Percentiles rank a stretch among this genome's conserved stretches.
Conservation (phyloP, 2,888 invertebrate genomes). For the Eudasyphora cyanicolor region DNA sequence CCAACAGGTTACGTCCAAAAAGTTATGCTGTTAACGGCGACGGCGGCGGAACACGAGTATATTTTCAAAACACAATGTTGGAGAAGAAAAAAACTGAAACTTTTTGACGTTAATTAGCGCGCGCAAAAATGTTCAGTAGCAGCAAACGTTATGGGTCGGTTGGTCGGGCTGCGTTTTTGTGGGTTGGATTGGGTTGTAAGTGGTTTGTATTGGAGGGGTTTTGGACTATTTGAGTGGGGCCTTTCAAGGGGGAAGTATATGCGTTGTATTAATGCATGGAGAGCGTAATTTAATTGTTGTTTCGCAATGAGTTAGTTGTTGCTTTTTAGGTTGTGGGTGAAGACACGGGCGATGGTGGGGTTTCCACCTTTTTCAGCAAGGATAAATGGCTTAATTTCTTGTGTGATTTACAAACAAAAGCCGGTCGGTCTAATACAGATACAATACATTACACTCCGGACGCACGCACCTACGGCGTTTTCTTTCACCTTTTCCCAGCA, state of each 20-base stretch:
- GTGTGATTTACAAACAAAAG: constrained; percentile 13
- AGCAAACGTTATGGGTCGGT: constrained; percentile 2
- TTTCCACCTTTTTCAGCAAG: constrained; percentile 33
- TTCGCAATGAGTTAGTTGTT: constrained; percentile 38
- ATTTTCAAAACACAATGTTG: constrained; percentile 16
- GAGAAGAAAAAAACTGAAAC: not conserved
- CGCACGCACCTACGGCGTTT: constrained; percentile 49
- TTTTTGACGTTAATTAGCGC: constrained; percentile 68
- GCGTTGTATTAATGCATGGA: constrained; percentile 59
- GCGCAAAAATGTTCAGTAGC: constrained; percentile 53
- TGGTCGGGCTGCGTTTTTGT: not conserved
- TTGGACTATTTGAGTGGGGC: no score
- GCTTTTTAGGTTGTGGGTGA: constrained; percentile 40
- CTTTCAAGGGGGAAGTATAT: constrained; percentile 49
- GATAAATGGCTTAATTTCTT: constrained; percentile 57
- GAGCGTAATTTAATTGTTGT: constrained; percentile 62
- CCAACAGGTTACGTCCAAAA: constrained; percentile 58
- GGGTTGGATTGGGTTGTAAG: not conserved
- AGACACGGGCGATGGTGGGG: constrained; percentile 37
- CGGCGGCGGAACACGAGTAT: constrained; percentile 35
- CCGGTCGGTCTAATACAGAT: constrained; percentile 49
- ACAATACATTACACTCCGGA: not conserved
- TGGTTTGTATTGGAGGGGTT: constrained; percentile 41
- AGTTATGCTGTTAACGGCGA: constrained; percentile 25
- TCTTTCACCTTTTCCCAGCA: no score